Conservation (phyloP, 1,140 invertebrate species). For the Lordiphosa clarofinis region DNA sequence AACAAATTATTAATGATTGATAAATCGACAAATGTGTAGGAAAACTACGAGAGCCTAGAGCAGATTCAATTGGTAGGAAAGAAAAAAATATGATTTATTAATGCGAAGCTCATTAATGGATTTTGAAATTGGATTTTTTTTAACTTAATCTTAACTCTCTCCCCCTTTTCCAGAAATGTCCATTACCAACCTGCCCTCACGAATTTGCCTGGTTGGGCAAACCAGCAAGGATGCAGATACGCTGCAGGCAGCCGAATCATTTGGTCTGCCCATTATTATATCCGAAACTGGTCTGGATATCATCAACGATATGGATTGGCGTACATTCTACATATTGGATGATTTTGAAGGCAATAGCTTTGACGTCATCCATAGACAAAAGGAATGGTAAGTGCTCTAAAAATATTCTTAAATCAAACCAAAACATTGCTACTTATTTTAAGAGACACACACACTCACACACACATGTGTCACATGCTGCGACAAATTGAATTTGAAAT, state of each 20-base stretch:
- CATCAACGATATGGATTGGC: slow-evolving; percentile 82
- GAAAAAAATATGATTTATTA: too few species aligned
- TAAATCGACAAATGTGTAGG: too few species aligned
- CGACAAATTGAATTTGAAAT: slow-evolving; percentile 67
- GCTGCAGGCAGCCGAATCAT: slow-evolving; percentile 82
- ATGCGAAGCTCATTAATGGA: too few species aligned
- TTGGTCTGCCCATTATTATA: slow-evolving; percentile 83
- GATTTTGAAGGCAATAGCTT: slow-evolving; percentile 86
- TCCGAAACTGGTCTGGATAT: slow-evolving; percentile 84
- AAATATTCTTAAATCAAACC: background rate
- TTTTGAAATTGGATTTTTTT: too few species aligned
- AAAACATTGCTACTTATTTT: slow-evolving; percentile 32
- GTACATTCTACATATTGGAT: slow-evolving; percentile 86
- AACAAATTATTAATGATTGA: too few species aligned
- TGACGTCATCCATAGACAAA: slow-evolving; percentile 84
- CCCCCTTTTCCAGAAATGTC: slow-evolving; percentile 57
- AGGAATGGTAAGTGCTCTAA: slow-evolving; percentile 81
- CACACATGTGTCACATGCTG: slow-evolving; percentile 44
- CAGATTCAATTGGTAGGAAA: too few species aligned
- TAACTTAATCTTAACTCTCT: too few species aligned
- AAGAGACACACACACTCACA: slow-evolving; percentile 31
- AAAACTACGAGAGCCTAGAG: too few species aligned
- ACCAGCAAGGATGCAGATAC: slow-evolving; percentile 81
- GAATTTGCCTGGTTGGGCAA: slow-evolving; percentile 84
- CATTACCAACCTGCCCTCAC: slow-evolving; percentile 69